A percentile compares a stretch with the other conserved stretches of the same genome.
These are phyloP conservation scores for Bombus consobrinus DNA, from an alignment of 1,140 invertebrate species.

Conservation along the genomic window DNA sequence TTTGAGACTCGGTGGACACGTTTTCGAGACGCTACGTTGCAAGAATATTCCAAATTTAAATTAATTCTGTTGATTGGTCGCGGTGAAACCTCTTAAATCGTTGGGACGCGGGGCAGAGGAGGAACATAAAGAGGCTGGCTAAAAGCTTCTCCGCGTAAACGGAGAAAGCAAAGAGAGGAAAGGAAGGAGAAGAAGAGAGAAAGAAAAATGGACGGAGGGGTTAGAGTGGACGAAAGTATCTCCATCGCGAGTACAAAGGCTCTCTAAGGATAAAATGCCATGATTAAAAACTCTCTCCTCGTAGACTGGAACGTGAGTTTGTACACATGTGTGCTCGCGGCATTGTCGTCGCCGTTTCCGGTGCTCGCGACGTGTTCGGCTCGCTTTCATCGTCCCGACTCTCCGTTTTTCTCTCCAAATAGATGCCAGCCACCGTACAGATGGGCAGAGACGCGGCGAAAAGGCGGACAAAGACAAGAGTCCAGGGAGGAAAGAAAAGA, in stretches of 20 bases:
- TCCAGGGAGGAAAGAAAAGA: neutral
- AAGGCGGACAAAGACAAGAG: neutral
- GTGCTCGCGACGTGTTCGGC: neutral
- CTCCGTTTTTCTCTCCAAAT: neutral
- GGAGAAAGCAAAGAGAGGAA: neutral
- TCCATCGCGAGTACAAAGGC: conserved; percentile 26
- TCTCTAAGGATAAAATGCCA: conserved; percentile 51
- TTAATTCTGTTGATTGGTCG: neutral
- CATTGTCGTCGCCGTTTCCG: neutral
- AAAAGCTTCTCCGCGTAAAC: conserved; percentile 22
- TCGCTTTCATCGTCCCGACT: neutral
- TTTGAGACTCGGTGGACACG: no score
- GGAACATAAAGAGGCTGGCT: conserved; percentile 8
- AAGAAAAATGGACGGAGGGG: neutral
- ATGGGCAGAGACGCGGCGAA: neutral
- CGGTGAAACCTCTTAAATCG: neutral
- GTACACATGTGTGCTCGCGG: neutral
- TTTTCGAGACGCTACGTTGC: no score
- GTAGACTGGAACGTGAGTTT: neutral
- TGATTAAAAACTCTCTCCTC: conserved; percentile 49
- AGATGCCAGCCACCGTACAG: neutral
- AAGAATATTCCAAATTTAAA: no score
- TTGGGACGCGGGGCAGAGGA: neutral
- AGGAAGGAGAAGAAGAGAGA: neutral
- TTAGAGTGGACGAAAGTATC: conserved; percentile 24